Evolutionary conservation across 2,888 invertebrate genomes (phyloP), one percentile per base, ranked within the genome.

Genomic region (Hyposoter didymator): DNA sequence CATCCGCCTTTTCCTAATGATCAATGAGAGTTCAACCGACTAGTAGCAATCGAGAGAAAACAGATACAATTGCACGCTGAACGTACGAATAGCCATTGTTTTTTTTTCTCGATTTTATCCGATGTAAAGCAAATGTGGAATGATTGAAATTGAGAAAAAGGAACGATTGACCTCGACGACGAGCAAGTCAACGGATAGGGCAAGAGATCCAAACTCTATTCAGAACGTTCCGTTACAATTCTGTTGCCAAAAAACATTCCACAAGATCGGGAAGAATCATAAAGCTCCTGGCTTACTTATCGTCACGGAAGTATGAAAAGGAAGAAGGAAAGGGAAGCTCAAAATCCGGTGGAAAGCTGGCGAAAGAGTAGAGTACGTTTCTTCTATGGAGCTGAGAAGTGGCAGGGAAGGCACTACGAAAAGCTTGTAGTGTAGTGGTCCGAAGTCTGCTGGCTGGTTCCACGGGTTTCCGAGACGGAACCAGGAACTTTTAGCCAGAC

Each of bases 401-500:
- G 28, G 47, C 8, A 39, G 66, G 70, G 32, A 19, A 45, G 64
- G 14, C 72, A 67, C 19, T 52, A 47, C 83, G 69, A 73, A 81
- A 84, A 83, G 85, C 80, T 83, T 73, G 80, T 59, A 59, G 76
- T 78, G 83, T 73, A 73, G 73, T 67, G 78, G 55, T 66, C 74
- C 66, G 75, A 79, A 78, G 82, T 55, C 74, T 85, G 76, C 55
- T 49, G 79, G 79, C 45, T 66, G 85, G 69, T 83, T 78, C 59
- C 80, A 62, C 43, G 78, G 80, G 85, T 83, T 85, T 85, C 85
- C 85, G 85, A 81, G 74, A 83, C 85, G 83, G 83, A 85, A 85
- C 85, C 83, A 47, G 72, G 83, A 85, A 85, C 85, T 85, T 85
- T 85, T 83, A 85, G 76, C 78, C 83, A 84, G 85, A 84, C 83